Evolutionary conservation across 1,140 invertebrate genomes (phyloP), one percentile per base, ranked within the genome.

Genomic region (Cepaea nemoralis): DNA sequence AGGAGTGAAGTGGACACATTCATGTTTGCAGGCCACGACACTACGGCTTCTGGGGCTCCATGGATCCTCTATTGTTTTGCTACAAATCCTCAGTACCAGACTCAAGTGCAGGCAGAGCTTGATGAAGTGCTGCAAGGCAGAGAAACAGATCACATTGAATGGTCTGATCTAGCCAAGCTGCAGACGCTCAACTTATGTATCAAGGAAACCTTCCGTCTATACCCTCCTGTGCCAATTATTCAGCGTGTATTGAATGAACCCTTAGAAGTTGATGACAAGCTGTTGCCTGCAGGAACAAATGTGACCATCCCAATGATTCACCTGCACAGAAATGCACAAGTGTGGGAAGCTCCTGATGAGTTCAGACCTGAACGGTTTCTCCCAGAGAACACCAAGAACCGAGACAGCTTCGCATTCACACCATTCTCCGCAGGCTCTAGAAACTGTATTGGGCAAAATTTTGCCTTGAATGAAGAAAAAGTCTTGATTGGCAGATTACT

Each of bases 31-130:
- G 88, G 88, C 48, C 88, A 89, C 77, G 88, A 89, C 63, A 89
- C 88, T 27, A 89, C 93, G 0, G 91, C 93, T 0, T 92, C 90
- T 3, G 92, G 89, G 39, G 88, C 94, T n/a, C 91, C 92, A 0
- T 98, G 97, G 93, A 95, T 96, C 45, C 91, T 97, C 74, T 93
- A 96, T 74, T 94, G 96, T 84, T 91, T 97, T 83, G 93, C 96
- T 0, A 89, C 94, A 59, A 93, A 95, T 87, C 96, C 95, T n/a
- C 93, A 95, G 31, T 93, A 96, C 0, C 96, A 97, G 86, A 93
- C 92, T 77, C 95, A 94, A 90, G 95, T 95, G 0, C 95, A 95
- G 82, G 93, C 94, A 69, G 96, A 97, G 93, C 94, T 97, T 82
- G 96, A 97, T 87, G 88, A 91, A 83, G 93, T 96, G 0, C 92